Conservation (phyloP, 2,888 invertebrate genomes). For the Acanthosepion lycidas region DNA sequence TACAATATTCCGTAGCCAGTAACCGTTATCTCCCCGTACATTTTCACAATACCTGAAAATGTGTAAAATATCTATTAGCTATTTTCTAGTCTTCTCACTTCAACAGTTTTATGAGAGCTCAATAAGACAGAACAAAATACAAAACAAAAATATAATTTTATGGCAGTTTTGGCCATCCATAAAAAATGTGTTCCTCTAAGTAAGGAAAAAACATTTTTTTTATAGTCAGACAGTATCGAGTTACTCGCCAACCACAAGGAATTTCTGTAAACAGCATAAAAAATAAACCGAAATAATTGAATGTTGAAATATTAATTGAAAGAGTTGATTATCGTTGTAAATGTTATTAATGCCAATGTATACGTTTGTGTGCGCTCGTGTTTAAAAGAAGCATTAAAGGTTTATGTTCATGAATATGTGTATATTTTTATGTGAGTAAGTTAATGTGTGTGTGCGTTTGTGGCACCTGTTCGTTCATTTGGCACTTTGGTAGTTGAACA, state of each 20-base stretch:
- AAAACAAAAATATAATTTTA: not conserved
- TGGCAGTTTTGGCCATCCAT: not conserved
- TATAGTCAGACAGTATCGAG: not conserved
- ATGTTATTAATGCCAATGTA: not conserved
- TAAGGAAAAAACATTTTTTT: not conserved
- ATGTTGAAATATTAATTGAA: not conserved
- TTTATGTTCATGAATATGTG: no score
- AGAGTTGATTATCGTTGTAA: not conserved
- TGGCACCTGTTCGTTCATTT: no score
- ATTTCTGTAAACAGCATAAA: not conserved
- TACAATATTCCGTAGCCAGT: no score
- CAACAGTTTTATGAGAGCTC: not conserved
- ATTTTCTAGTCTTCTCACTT: no score
- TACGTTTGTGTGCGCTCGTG: no score
- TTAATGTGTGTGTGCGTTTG: no score
- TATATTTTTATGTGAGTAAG: no score
- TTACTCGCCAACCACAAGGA: not conserved
- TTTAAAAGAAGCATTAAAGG: no score
- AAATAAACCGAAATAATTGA: not conserved
- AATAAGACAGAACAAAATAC: not conserved
- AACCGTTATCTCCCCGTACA: no score
- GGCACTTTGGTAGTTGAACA: no score
- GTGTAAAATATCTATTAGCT: no score
- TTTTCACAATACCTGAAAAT: no score
- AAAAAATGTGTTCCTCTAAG: not conserved